These are phyloP conservation scores for Gambusia yucatana DNA, from an alignment of 2,797 vertebrate genomes.

Conservation along the genomic window DNA sequence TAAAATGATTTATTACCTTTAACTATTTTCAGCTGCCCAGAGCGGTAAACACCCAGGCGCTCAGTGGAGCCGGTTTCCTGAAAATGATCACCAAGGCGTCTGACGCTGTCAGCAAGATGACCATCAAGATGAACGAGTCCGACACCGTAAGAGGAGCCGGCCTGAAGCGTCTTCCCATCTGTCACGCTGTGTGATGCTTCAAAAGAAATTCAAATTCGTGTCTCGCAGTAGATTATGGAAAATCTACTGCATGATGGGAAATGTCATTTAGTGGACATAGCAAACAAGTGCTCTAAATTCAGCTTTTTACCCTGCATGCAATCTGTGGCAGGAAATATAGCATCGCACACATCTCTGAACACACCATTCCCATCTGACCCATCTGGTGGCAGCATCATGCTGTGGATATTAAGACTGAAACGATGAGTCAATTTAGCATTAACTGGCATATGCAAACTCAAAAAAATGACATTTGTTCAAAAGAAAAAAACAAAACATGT, in stretches of 20 bases:
- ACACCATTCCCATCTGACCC: background rate
- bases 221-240: background rate
- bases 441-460: no score
- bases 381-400: background rate
- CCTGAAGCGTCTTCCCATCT: background rate
- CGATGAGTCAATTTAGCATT: no score
- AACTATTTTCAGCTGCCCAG: slow-evolving; percentile 86
- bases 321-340: background rate
- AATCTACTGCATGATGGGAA: background rate
- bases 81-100: slow-evolving; percentile 98
- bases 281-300: background rate
- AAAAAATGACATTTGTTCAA: no score
- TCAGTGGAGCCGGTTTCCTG: slow-evolving; percentile 94
- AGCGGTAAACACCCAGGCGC: slow-evolving; percentile 90
- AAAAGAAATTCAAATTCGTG: background rate
- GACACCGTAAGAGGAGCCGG: slow-evolving; percentile 87
- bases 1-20: background rate
- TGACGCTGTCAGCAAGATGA: slow-evolving; percentile 97
- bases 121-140: slow-evolving; percentile 96
- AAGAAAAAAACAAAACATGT: no score
- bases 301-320: background rate
- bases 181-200: background rate
- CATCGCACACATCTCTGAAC: background rate
- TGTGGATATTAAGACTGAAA: background rate
- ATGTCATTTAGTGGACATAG: background rate